phyloP scores from a whole-genome alignment of 2,888 invertebrate species.

The Sabatieria punctata region DNA sequence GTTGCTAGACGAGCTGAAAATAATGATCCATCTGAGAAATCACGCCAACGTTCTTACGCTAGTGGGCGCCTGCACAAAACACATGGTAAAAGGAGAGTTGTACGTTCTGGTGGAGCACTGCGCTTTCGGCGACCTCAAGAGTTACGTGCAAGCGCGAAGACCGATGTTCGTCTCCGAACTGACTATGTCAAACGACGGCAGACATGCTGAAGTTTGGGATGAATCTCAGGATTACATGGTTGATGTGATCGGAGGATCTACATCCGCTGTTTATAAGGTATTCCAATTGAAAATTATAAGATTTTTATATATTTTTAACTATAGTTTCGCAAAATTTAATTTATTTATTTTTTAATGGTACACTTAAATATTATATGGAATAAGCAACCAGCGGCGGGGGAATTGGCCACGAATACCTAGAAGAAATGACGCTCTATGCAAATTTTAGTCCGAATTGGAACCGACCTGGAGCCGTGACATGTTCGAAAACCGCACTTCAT shows the following conservation, averaged over 20 bases:
- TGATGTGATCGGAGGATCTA: too few species aligned
- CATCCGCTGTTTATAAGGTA: too few species aligned
- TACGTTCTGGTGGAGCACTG: conserved; percentile 87
- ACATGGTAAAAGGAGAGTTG: conserved; percentile 47
- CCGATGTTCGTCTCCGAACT: conserved; percentile 63
- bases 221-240: too few species aligned
- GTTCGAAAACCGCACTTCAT: background rate
- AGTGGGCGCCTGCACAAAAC: conserved; percentile 50
- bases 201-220: too few species aligned
- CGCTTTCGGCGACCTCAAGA: conserved; percentile 72
- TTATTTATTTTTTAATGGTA: too few species aligned
- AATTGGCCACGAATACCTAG: background rate
- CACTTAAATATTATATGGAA: too few species aligned
- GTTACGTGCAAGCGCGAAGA: conserved; percentile 64
- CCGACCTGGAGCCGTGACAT: background rate
- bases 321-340: too few species aligned
- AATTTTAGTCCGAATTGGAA: background rate
- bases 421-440: background rate
- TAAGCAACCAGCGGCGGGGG: background rate
- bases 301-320: too few species aligned
- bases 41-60: conserved; percentile 87
- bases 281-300: too few species aligned
- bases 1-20: too few species aligned
- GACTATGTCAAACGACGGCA: too few species aligned
- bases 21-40: conserved; percentile 82